Evolutionary conservation across 2,888 invertebrate species (phyloP).

Genomic region (Meghimatium bilineatum): DNA sequence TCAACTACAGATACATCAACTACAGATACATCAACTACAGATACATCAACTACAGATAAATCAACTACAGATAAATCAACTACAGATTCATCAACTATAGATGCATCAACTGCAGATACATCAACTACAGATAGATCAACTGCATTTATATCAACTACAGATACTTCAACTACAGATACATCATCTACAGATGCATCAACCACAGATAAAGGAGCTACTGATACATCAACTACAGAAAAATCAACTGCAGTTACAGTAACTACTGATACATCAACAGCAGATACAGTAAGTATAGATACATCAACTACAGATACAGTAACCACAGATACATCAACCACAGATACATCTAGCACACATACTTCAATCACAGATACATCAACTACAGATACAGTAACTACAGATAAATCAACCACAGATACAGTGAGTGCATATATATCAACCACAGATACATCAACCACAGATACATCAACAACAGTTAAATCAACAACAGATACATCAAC

Average conservation of each 20-base stretch:
- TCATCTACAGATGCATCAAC: background rate
- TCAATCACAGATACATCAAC: too few species aligned
- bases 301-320: too few species aligned
- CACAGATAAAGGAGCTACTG: background rate
- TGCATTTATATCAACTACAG: background rate
- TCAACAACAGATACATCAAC: background rate
- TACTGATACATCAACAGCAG: too few species aligned
- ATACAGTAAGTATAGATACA: too few species aligned
- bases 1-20: background rate
- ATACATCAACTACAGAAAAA: background rate
- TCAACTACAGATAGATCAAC: background rate
- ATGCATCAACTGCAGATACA: background rate
- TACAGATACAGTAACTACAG: too few species aligned
- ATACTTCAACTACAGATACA: background rate
- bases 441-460: background rate
- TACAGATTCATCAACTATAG: background rate
- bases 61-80: background rate
- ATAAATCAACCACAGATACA: background rate
- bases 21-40: background rate
- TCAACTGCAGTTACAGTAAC: background rate
- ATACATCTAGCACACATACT: too few species aligned
- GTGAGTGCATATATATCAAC: background rate
- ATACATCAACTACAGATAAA: background rate
- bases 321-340: too few species aligned
- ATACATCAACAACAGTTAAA: background rate